Evolutionary conservation across 2,797 vertebrate genomes (phyloP), one percentile per base, ranked within the genome.

Genomic region (Hyperoplus lanceolatus): DNA sequence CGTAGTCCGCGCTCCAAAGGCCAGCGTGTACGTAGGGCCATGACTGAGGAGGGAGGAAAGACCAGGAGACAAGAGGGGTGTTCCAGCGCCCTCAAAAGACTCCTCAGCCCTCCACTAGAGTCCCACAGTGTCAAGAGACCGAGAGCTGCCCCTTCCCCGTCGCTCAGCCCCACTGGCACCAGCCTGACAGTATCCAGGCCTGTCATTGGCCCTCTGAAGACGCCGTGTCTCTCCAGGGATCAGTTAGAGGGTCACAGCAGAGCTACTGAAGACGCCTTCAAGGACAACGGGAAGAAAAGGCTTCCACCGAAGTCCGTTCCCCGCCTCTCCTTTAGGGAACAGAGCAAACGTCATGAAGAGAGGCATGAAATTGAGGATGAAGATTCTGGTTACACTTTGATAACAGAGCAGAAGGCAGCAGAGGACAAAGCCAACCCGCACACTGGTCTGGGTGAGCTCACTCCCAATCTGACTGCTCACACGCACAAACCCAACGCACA

Each of bases 61-160:
- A 14, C 41, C 41, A 79, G 56, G 57, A 67, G 70, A 15, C 49
- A 65, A 15, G 41, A 66, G 0, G 38, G 72, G 53, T 67, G 9
- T 4, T 86, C 57, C 62, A 70, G 67, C n/a, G 89, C 94, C 1
- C 46, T 89, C 15, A 96, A 95, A 87, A 92, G 94, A 81, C 73
- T 93, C 67, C 86, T 95, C 65, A 90, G 85, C 29, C 89, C 90
- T 11, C 77, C 84, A 1, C 88, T 93, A 60, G 90, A 84, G 21
- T 70, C 81, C 15, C 78, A 83, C 49, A 73, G 39, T 36, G 49
- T 89, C 50, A 96, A 96, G 70, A 94, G 92, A 39, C 66, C 75
- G 70, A 94, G 86, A 87, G 82, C 62, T 21, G 51, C 10, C 5
- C 49, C 42, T 51, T 8, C 46, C 49, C 42, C 45, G 0, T 53